A percentile compares a stretch with the other conserved stretches of the same genome.
Evolutionary conservation across 2,797 vertebrate genomes (phyloP).

Genomic region (Loriculus beryllinus): DNA sequence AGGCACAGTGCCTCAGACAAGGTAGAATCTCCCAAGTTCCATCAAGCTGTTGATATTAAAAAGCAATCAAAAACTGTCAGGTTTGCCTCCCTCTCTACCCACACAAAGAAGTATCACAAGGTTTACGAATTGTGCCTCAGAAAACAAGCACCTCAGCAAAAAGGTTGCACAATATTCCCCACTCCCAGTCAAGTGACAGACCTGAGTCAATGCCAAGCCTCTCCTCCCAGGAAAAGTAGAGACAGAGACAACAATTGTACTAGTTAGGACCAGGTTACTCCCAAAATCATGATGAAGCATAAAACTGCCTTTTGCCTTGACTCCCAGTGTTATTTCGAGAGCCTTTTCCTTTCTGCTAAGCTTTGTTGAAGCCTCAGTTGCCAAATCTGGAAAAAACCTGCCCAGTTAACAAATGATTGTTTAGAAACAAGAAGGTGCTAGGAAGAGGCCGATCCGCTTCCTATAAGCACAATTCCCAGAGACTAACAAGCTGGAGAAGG

Average conservation of each 20-base stretch:
- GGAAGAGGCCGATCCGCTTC: not conserved
- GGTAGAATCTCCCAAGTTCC: not conserved
- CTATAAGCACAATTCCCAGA: not conserved
- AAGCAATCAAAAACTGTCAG: not conserved
- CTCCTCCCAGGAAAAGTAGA: not conserved
- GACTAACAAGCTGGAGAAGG: not conserved
- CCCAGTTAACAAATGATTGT: not conserved
- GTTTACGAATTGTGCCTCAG: not conserved
- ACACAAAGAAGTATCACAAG: accelerated
- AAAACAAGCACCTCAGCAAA: not conserved
- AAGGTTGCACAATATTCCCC: not conserved
- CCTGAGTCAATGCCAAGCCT: not conserved
- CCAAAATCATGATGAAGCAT: not conserved
- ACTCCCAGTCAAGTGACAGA: not conserved
- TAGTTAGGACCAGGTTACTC: not conserved
- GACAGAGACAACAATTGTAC: not conserved
- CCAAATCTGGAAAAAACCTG: not conserved
- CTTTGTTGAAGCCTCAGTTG: not conserved
- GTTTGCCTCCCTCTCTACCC: not conserved
- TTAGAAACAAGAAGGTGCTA: not conserved
- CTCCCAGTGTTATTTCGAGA: not conserved
- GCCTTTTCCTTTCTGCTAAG: not conserved
- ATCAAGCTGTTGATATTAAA: not conserved
- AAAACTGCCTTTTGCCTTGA: not conserved
- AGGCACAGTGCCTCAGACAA: not conserved